Base-by-base conservation (phyloP, 1,140 invertebrate genomes). In the Drosophila bipectinata region DNA sequence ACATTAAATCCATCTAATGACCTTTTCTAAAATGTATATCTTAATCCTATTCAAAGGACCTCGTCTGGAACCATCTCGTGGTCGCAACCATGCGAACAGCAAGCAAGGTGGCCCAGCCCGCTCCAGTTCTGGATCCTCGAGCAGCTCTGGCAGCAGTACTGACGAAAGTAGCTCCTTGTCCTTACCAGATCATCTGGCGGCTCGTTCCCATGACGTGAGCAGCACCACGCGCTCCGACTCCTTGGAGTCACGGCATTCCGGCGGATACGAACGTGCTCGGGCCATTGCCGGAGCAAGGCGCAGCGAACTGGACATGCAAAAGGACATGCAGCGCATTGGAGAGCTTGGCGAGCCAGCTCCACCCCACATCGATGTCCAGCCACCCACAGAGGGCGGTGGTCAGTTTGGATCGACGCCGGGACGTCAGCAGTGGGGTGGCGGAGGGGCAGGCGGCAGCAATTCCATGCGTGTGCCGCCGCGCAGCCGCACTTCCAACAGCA, bases 181-280 rank as follows among this genome's bases (percentile, higher is more conserved):
- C 1, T 21, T 84, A 28, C 74, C 80, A 1, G 83, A 79, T n/a
- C 66, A 64, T 14, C 44, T 51, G 15, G 60, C 68, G 6, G 80
- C 30, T 5, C 71, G 79, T 8, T 90, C 85, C 4, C 79, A 91
- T 18, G 80, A 87, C 8, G 47, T 74, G 9, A 91, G 90, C 55
- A 91, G 90, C 60, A 91, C 85, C 7, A 91, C 90, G 3, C 90
- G 87, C 10, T 91, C 90, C 4, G 83, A 91, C 21, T 91, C 90
- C 0, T 67, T 91, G 52, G 90, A 91, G 44, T 90, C 90, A 1
- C 90, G 90, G 0, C 71, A 91, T 24, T 91, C 90, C n/a, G 90
- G 90, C 12, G 90, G 90, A 28, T 91, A 91, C 48, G 90, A 87
- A 47, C 52, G 90, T 0, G 64, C 74, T 10, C 61, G 90, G 12